phyloP scores from a whole-genome alignment of 2,888 invertebrate species.

The Beris morrisii region DNA sequence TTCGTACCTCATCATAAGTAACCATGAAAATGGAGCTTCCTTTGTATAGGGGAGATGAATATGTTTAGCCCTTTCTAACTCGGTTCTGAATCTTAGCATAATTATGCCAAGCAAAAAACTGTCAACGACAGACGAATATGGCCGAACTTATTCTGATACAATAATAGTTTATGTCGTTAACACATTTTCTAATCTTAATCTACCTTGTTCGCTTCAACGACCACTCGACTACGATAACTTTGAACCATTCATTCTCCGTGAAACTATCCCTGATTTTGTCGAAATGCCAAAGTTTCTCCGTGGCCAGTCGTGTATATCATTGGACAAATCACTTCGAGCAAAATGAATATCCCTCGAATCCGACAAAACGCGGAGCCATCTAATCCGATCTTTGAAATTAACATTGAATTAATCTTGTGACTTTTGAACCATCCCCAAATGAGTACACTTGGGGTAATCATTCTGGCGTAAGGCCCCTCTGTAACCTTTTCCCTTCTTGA shows the following conservation, averaged over 20 bases:
- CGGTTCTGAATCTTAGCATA: too few species aligned
- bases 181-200: constrained; percentile 17
- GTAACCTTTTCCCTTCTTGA: too few species aligned
- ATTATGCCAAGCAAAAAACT: too few species aligned
- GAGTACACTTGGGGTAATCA: constrained; percentile 5
- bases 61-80: too few species aligned
- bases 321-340: background rate
- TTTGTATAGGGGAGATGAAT: too few species aligned
- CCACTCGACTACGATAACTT: constrained; percentile 18
- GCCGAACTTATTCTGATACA: too few species aligned
- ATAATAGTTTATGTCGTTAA: constrained; percentile 17
- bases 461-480: background rate
- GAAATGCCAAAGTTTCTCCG: constrained; percentile 8
- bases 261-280: background rate
- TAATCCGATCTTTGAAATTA: constrained; percentile 14
- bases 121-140: too few species aligned
- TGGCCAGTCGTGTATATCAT: background rate
- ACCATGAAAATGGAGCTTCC: too few species aligned
- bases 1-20: too few species aligned
- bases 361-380: background rate
- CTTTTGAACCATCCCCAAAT: background rate
- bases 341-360: background rate
- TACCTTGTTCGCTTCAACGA: constrained; percentile 23
- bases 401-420: constrained; percentile 9
- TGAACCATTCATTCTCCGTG: constrained; percentile 1